Conservation (phyloP, 2,797 vertebrate genomes). For the Myripristis jacobus region DNA sequence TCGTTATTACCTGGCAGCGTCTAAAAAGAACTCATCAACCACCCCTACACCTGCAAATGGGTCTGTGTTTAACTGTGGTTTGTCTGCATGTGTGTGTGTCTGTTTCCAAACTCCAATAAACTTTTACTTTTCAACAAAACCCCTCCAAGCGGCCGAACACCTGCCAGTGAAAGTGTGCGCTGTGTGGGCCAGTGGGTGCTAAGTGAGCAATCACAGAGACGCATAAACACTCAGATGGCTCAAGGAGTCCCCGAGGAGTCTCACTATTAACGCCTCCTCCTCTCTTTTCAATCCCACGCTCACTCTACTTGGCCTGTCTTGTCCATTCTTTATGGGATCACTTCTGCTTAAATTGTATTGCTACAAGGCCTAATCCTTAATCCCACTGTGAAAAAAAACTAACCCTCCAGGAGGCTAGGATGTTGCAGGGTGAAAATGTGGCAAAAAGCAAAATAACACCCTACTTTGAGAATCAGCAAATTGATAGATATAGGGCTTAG, state of each 20-base stretch:
- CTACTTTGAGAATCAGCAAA: neutral
- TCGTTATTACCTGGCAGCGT: slow-evolving; percentile 29
- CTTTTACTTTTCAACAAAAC: slow-evolving; percentile 40
- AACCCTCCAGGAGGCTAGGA: too few species aligned
- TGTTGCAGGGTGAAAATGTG: too few species aligned
- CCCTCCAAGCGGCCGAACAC: slow-evolving; percentile 33
- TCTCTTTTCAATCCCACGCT: neutral
- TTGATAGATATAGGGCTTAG: neutral
- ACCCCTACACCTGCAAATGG: slow-evolving; percentile 52
- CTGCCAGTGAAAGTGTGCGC: slow-evolving; percentile 47
- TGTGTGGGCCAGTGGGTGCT: slow-evolving; percentile 30
- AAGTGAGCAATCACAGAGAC: slow-evolving; percentile 37
- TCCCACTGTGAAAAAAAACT: too few species aligned
- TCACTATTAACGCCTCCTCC: neutral
- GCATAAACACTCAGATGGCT: slow-evolving; percentile 25
- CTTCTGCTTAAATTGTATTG: neutral
- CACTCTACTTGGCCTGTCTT: neutral
- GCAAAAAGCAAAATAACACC: too few species aligned
- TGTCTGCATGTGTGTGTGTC: slow-evolving; percentile 16
- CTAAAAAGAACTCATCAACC: slow-evolving; percentile 32
- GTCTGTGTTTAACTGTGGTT: slow-evolving; percentile 38
- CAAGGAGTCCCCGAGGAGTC: slow-evolving; percentile 3
- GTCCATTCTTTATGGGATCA: neutral
- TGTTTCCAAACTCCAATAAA: slow-evolving; percentile 48
- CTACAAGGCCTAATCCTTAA: too few species aligned